Evolutionary conservation across 2,888 invertebrate genomes (phyloP).

Genomic region (Acrobasis consociella): DNA sequence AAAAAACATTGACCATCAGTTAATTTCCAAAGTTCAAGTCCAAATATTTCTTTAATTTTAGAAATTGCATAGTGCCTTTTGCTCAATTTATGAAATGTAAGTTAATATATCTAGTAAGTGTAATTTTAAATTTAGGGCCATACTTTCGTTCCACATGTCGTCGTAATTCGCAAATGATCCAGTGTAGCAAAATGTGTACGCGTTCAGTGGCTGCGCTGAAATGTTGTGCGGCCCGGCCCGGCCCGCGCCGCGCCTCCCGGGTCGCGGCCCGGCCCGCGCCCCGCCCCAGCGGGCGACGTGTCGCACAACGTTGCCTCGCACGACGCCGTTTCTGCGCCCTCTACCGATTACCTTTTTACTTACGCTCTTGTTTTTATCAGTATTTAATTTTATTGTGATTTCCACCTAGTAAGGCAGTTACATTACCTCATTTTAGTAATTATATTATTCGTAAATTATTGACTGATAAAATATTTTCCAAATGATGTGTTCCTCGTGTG

Average conservation of each 20-base stretch:
- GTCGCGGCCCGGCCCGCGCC: slow-evolving; percentile 19
- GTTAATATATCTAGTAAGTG: slow-evolving; percentile 55
- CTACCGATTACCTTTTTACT: slow-evolving; percentile 37
- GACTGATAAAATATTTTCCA: slow-evolving; percentile 81
- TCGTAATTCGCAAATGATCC: slow-evolving; percentile 41
- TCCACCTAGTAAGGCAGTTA: slow-evolving; percentile 74
- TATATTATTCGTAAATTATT: slow-evolving; percentile 74
- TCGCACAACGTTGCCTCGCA: slow-evolving; percentile 78
- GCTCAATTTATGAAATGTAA: slow-evolving; percentile 67
- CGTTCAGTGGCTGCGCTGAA: slow-evolving; percentile 38
- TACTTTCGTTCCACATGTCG: slow-evolving; percentile 47
- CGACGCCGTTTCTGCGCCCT: slow-evolving; percentile 59
- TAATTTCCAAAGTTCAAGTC: slow-evolving; percentile 59
- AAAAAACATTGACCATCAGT: slow-evolving; percentile 42
- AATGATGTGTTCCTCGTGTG: slow-evolving; percentile 76
- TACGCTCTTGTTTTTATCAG: slow-evolving; percentile 71
- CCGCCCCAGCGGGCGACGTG: slow-evolving; percentile 35
- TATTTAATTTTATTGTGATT: slow-evolving; percentile 77
- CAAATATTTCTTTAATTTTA: slow-evolving; percentile 65
- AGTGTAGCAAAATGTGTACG: slow-evolving; percentile 40
- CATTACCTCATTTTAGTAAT: slow-evolving; percentile 76
- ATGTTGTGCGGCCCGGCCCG: slow-evolving; percentile 34
- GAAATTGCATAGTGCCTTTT: slow-evolving; percentile 77
- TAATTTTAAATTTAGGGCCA: slow-evolving; percentile 56
- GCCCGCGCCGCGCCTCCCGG: slow-evolving; percentile 41